These are phyloP conservation scores for Darevskia mixta DNA, from an alignment of 2,797 vertebrate genomes.

Conservation along the genomic window DNA sequence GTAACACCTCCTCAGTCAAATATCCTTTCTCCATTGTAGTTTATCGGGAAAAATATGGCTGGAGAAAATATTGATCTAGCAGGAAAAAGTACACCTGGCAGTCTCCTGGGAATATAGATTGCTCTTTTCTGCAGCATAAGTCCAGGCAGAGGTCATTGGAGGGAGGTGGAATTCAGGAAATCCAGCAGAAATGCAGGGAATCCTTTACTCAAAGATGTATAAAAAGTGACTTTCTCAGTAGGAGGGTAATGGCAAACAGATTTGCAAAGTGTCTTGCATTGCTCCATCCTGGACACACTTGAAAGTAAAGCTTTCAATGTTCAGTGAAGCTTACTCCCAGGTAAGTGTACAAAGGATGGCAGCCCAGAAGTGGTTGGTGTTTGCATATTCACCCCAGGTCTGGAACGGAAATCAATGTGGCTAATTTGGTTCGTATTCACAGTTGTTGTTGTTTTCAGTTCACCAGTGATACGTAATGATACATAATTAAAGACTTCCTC, in stretches of 20 bases:
- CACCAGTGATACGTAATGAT: no score
- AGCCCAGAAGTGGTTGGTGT: no score
- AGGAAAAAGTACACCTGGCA: conserved; percentile 11
- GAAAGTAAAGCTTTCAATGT: not conserved
- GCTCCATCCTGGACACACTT: not conserved
- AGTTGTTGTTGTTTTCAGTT: no score
- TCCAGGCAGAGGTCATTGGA: not conserved
- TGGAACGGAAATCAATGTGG: no score
- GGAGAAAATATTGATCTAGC: conserved; percentile 19
- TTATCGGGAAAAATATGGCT: not conserved
- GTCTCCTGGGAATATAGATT: not conserved
- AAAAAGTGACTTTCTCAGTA: not conserved
- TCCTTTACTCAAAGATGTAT: not conserved
- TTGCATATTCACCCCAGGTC: no score
- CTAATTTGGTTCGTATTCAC: no score
- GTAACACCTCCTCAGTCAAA: not conserved
- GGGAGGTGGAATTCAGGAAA: not conserved
- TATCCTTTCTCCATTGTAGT: conserved; percentile 1
- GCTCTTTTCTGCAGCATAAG: conserved; percentile 9
- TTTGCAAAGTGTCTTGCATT: not conserved
- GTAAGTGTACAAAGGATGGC: no score
- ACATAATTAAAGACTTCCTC: no score
- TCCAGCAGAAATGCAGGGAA: not conserved
- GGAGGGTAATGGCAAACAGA: not conserved
- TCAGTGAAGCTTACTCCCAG: not conserved